Evolutionary conservation across 2,797 vertebrate species (phyloP), one percentile per base, ranked within the genome.

Genomic region (Pseudopleuronectes americanus): DNA sequence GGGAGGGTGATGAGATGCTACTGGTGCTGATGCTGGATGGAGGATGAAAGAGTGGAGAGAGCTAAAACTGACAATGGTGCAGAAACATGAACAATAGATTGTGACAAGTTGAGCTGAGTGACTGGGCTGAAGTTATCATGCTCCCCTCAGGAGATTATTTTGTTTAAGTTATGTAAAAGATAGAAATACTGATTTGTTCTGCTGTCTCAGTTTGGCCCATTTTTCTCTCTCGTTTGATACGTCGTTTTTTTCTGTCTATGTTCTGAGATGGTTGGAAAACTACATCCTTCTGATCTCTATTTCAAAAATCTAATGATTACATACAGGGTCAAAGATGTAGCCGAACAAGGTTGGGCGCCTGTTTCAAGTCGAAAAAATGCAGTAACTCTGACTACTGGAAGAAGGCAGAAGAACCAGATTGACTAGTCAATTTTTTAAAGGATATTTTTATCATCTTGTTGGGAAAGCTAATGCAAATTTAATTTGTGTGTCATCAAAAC

Each of bases 1-100:
- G 58, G 65, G 69, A 76, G 82, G 72, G 74, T 66, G 82, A 84
- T 71, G 84, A 78, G 86, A 88, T 83, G 86, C 76, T 83, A 55
- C 71, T 80, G 81, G 66, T 83, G 77, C 68, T 81, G 80, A 84
- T 66, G 77, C 71, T 78, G 76, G 57, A 66, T 77, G 51, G 75
- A 1, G 76, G 57, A 68, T 76, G 47, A 79, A 1, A 48, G 56
- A 65, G 54, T 16, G 43, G 45, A 45, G 21, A 21, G 49, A 66
- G 51, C 56, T 51, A 43, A 64, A 57, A 55, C 3, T 53, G 57
- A 68, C 57, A 54, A 33, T 0, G 17, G 24, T 43, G 1, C 52
- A 28, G 4, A 13, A 6, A 59, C 23, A 19, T 21, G 16, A 7
- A 12, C 5, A 55, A 55, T 31, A 19, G 17, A 55, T 64, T 47